Conservation (phyloP, 2,113 vertebrate genomes). For the Ameiurus melas region DNA sequence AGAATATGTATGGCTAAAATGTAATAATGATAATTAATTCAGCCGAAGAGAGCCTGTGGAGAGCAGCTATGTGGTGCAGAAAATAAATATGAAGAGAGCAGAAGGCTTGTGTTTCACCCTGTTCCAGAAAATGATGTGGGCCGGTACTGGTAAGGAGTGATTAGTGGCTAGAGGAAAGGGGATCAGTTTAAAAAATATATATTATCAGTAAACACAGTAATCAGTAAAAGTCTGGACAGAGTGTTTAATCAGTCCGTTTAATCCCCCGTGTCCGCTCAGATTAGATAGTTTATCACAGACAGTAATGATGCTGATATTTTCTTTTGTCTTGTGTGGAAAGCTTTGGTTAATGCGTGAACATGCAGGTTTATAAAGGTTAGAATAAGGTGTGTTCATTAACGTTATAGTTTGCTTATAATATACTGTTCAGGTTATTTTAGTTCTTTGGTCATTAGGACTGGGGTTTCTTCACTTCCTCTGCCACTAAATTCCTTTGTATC, state of each 20-base stretch:
- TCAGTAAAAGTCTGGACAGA: neutral
- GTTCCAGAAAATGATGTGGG: neutral
- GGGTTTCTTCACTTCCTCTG: neutral
- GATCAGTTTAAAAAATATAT: neutral
- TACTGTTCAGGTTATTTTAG: neutral
- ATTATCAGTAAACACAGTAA: too few relatives aligned
- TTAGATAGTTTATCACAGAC: neutral
- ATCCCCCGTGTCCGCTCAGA: neutral
- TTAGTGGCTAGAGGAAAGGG: neutral
- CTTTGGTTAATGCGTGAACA: neutral
- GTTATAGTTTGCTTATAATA: neutral
- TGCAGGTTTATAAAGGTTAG: neutral
- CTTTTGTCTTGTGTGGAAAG: neutral
- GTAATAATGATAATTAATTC: neutral
- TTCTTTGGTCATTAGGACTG: neutral
- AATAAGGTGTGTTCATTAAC: neutral
- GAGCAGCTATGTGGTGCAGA: neutral
- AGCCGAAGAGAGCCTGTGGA: neutral
- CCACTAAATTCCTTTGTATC: neutral
- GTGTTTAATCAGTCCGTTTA: neutral
- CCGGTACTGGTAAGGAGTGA: neutral
- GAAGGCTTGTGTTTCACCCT: conserved; percentile 10
- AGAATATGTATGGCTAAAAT: neutral
- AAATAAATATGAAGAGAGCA: neutral
- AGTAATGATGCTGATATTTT: neutral